phyloP scores from a whole-genome alignment of 2,113 vertebrate genomes.

The Catharus minimus region DNA sequence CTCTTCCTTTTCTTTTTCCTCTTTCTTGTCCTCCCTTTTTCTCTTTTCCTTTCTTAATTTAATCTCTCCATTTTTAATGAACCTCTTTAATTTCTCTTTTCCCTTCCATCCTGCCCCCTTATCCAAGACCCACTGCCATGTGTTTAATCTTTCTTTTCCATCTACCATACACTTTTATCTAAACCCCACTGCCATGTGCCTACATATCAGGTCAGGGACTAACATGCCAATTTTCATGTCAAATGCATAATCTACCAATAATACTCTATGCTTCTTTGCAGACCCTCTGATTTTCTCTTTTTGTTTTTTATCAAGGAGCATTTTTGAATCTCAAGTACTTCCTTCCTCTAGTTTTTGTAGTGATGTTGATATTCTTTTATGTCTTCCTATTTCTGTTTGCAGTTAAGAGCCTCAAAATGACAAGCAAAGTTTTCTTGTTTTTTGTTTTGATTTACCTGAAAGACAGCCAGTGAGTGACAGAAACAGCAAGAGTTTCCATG shows the following conservation, averaged over 20 bases:
- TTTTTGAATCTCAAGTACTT: background rate
- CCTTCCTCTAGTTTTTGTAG: background rate
- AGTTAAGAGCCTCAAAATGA: background rate
- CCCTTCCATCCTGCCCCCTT: background rate
- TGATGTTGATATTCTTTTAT: background rate
- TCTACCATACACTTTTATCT: background rate
- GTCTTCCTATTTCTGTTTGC: background rate
- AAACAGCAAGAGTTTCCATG: constrained; percentile 90
- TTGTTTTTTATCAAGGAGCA: background rate
- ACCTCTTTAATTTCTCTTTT: background rate
- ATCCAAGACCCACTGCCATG: background rate
- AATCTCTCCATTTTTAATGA: background rate
- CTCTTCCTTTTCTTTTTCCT: background rate
- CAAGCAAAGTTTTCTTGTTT: background rate
- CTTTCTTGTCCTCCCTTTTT: background rate
- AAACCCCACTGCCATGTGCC: background rate
- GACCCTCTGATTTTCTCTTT: background rate
- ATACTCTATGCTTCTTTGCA: background rate
- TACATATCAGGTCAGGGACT: background rate
- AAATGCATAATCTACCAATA: background rate
- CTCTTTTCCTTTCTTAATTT: background rate
- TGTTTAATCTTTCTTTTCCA: background rate
- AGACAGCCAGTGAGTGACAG: constrained; percentile 87
- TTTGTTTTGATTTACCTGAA: constrained; percentile 84
- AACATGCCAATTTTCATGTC: background rate